Conservation (phyloP, 2,113 vertebrate species). For the Cyanoramphus novaezelandiae region DNA sequence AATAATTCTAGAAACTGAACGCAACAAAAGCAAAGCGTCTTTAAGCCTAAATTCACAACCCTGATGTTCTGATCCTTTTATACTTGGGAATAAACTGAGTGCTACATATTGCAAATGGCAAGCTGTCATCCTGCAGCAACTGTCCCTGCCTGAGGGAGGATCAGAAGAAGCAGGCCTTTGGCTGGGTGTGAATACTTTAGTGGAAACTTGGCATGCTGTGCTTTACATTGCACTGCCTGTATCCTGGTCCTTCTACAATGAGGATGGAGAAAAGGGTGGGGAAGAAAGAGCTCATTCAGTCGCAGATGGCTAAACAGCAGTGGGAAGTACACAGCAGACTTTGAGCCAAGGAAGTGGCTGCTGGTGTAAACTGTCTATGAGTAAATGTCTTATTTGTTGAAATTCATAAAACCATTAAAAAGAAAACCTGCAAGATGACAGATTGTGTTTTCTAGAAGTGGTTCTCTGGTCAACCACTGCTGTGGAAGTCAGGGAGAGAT, state of each 20-base stretch:
- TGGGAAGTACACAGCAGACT: neutral
- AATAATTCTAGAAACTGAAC: neutral
- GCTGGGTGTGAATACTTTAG: neutral
- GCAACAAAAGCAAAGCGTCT: neutral
- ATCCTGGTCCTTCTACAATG: neutral
- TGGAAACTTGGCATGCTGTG: constrained; percentile 1
- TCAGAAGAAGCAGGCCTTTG: neutral
- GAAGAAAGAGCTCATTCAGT: neutral
- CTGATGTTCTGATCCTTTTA: neutral
- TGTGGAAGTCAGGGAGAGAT: neutral
- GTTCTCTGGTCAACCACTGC: neutral
- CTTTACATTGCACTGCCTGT: neutral
- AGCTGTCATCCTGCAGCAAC: neutral
- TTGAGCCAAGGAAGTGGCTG: neutral
- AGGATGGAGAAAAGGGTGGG: neutral
- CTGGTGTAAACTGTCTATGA: neutral
- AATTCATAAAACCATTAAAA: neutral
- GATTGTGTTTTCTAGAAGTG: neutral
- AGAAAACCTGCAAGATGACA: neutral
- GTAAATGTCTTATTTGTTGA: neutral
- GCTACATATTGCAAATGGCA: neutral
- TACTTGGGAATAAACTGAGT: neutral
- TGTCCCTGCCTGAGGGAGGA: neutral
- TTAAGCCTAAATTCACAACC: neutral
- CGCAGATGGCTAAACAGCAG: neutral